A percentile compares a stretch with the other conserved stretches of the same genome.
Conservation (phyloP, 2,113 vertebrate species). For the Phylloscopus whistleri region DNA sequence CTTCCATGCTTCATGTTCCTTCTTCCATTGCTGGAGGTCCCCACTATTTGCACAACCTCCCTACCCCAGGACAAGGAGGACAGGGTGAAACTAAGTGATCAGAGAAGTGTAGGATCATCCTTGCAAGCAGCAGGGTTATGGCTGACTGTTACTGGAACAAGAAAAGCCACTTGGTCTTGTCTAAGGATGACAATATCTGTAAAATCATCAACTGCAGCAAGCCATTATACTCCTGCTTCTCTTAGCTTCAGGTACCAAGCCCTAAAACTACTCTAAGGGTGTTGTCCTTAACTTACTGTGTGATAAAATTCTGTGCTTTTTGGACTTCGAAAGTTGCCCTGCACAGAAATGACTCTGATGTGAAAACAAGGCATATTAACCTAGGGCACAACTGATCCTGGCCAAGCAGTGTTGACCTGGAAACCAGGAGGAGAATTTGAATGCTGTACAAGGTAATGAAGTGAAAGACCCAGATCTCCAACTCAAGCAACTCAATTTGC, state of each 20-base stretch:
- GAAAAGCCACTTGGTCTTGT: neutral
- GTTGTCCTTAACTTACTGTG: neutral
- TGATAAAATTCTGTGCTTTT: neutral
- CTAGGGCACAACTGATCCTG: neutral
- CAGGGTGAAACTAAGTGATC: neutral
- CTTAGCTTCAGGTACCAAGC: neutral
- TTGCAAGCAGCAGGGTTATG: neutral
- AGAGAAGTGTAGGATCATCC: neutral
- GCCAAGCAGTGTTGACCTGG: neutral
- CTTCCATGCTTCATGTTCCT: neutral
- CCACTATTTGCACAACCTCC: neutral
- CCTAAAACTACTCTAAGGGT: neutral
- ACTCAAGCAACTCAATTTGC: neutral
- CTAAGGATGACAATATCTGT: neutral
- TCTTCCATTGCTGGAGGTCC: neutral
- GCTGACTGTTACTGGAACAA: neutral
- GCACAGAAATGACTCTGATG: neutral
- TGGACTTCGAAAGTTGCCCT: neutral
- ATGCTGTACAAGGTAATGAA: neutral
- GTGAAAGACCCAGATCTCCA: neutral
- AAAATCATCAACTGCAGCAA: neutral
- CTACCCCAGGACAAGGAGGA: neutral
- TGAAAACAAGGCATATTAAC: neutral
- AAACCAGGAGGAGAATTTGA: neutral
- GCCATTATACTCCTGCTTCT: neutral